Evolutionary conservation across 2,888 invertebrate genomes (phyloP).

Genomic region (Macrophya annulata): DNA sequence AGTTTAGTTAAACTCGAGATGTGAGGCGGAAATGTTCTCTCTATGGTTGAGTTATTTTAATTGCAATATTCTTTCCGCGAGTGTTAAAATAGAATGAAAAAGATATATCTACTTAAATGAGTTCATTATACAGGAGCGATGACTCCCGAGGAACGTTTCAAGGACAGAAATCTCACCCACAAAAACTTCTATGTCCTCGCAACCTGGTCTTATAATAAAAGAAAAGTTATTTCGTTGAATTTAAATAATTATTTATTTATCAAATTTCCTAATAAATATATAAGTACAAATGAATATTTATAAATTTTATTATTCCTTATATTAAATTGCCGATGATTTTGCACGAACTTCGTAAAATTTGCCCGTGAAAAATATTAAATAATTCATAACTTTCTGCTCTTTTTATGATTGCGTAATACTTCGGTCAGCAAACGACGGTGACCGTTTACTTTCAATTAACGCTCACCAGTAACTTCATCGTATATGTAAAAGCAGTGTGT

Average conservation of each 20-base stretch:
- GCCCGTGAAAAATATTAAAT: constrained; percentile 15
- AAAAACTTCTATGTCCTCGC: constrained; percentile 5
- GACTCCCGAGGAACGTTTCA: constrained; percentile 38
- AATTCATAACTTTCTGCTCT: constrained; percentile 34
- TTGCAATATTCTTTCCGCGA: constrained; percentile 18
- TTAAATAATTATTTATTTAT: constrained; percentile 13
- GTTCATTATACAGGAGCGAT: constrained; percentile 50
- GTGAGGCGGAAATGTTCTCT: constrained; percentile 16
- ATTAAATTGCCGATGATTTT: background rate
- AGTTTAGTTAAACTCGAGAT: background rate
- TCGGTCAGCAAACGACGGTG: constrained; percentile 4
- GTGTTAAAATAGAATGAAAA: background rate
- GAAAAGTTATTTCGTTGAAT: background rate
- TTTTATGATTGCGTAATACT: constrained; percentile 13
- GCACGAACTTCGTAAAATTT: background rate
- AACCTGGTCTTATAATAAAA: background rate
- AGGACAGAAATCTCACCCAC: constrained; percentile 30
- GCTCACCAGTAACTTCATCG: constrained; percentile 11
- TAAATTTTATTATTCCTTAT: background rate
- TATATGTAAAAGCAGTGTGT: background rate
- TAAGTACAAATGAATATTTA: background rate
- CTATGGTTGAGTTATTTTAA: constrained; percentile 18
- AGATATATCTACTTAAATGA: constrained; percentile 14
- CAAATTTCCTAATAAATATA: background rate
- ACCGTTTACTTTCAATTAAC: constrained; percentile 49